phyloP scores from a whole-genome alignment of 2,888 invertebrate genomes.

The Caenorhabditis panamensis region DNA sequence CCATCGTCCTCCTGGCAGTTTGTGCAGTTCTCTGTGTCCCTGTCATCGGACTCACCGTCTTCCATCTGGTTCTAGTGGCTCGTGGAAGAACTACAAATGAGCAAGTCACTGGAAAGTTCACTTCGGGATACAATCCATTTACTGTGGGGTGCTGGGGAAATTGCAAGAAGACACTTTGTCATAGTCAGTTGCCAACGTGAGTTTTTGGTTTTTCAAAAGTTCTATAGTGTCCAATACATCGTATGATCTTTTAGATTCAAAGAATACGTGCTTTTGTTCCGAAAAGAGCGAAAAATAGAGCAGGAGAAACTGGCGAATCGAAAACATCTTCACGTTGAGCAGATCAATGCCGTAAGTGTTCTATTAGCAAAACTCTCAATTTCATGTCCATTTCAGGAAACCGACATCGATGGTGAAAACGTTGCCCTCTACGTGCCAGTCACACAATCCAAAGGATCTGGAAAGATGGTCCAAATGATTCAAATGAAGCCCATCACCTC shows the following conservation, averaged over 20 bases:
- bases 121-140: constrained; percentile 98
- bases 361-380: too few species aligned
- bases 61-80: constrained; percentile 96
- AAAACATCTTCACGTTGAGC: constrained; percentile 7
- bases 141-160: constrained; percentile 95
- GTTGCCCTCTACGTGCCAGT: not conserved
- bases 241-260: constrained; percentile 41
- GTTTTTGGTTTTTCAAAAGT: constrained; percentile 33
- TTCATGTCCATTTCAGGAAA: too few species aligned
- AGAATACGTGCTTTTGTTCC: constrained; percentile 39
- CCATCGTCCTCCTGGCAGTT: constrained; percentile 91
- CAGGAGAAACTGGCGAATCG: constrained; percentile 29
- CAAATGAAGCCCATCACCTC: too few species aligned
- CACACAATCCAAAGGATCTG: too few species aligned
- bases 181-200: constrained; percentile 97
- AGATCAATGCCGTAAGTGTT: constrained; percentile 49
- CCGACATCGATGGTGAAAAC: too few species aligned
- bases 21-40: constrained; percentile 94
- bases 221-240: not conserved
- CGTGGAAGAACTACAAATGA: constrained; percentile 98
- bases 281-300: constrained; percentile 38
- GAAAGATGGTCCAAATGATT: too few species aligned
- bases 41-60: constrained; percentile 96
- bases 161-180: constrained; percentile 95
- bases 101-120: constrained; percentile 99